Evolutionary conservation across 2,797 vertebrate species (phyloP).

Genomic region (Phalanger gymnotis): DNA sequence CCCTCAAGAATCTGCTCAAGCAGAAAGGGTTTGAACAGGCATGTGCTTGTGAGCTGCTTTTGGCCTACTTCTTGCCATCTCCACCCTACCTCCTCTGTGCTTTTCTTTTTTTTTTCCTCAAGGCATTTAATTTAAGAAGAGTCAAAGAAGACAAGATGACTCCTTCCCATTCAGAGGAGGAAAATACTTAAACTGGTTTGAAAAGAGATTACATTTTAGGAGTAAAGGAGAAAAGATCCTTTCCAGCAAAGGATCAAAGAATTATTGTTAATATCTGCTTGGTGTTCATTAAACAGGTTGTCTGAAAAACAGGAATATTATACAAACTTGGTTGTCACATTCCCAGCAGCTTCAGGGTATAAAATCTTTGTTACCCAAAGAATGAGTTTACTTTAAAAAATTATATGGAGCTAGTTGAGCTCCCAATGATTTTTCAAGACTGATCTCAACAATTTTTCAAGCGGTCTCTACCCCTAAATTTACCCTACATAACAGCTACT

Average conservation of each 20-base stretch:
- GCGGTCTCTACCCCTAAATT: not conserved
- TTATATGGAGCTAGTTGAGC: constrained; percentile 23
- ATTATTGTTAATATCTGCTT: constrained; percentile 6
- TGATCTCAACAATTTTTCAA: not conserved
- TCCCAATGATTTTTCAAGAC: not conserved
- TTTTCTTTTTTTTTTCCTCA: constrained; percentile 62
- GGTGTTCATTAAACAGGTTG: constrained; percentile 66
- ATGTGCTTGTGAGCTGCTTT: constrained; percentile 63
- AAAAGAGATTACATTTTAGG: constrained; percentile 56
- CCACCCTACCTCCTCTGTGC: constrained; percentile 23
- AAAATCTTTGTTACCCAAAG: constrained; percentile 51
- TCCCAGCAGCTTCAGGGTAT: constrained; percentile 31
- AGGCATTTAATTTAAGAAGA: constrained; percentile 69
- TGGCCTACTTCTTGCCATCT: constrained; percentile 26
- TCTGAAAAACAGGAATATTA: not conserved
- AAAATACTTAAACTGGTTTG: constrained; percentile 54
- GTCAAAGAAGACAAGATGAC: constrained; percentile 59
- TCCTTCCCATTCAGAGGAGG: constrained; percentile 40
- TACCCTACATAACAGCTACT: not conserved
- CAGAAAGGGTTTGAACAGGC: constrained; percentile 27
- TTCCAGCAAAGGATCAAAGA: constrained; percentile 58
- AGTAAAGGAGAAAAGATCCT: constrained; percentile 35
- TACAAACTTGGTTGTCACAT: constrained; percentile 40
- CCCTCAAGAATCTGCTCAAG: constrained; percentile 58
- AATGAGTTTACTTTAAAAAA: constrained; percentile 51